A percentile compares a stretch with the other conserved stretches of the same genome.
Evolutionary conservation across 2,113 vertebrate genomes (phyloP).

Genomic region (Amia ocellicauda): DNA sequence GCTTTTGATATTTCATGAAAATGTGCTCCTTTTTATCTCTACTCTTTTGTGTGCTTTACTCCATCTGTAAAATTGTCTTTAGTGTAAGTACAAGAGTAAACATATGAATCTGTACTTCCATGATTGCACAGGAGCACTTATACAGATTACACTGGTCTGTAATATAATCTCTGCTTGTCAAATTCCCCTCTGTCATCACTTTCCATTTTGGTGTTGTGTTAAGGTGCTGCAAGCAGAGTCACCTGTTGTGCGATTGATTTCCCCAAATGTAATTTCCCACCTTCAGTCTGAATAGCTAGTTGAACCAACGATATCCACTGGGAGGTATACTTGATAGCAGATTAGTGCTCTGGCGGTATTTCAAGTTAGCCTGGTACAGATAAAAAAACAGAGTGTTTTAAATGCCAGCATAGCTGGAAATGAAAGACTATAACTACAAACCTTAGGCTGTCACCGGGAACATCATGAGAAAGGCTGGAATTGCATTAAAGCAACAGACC

Average conservation of each 20-base stretch:
- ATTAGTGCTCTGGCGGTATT: slow-evolving; percentile 29
- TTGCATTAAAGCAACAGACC: too few relatives aligned
- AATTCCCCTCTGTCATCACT: slow-evolving; percentile 24
- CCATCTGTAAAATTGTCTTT: background rate
- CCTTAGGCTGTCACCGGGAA: background rate
- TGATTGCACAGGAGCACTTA: slow-evolving; percentile 15
- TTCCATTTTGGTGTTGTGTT: slow-evolving; percentile 24
- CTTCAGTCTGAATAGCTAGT: slow-evolving; percentile 34
- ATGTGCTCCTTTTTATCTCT: too few relatives aligned
- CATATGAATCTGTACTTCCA: background rate
- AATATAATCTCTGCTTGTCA: slow-evolving; percentile 21
- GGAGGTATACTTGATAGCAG: slow-evolving; percentile 29
- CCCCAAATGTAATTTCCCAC: slow-evolving; percentile 25
- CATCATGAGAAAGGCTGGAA: background rate
- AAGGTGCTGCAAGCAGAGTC: slow-evolving; percentile 27
- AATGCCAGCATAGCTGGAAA: slow-evolving; percentile 28
- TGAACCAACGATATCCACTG: slow-evolving; percentile 21
- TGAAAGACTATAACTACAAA: slow-evolving; percentile 9
- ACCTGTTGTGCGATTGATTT: slow-evolving; percentile 35
- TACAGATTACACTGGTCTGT: slow-evolving; percentile 15
- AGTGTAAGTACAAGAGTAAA: background rate
- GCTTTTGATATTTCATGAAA: too few relatives aligned
- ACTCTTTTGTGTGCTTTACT: too few relatives aligned
- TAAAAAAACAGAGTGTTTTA: slow-evolving; percentile 31
- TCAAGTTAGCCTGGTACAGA: slow-evolving; percentile 28